Percentiles rank a stretch among this genome's conserved stretches.
These are phyloP conservation scores for Charina bottae DNA, from an alignment of 2,113 vertebrate genomes.

Conservation along the genomic window DNA sequence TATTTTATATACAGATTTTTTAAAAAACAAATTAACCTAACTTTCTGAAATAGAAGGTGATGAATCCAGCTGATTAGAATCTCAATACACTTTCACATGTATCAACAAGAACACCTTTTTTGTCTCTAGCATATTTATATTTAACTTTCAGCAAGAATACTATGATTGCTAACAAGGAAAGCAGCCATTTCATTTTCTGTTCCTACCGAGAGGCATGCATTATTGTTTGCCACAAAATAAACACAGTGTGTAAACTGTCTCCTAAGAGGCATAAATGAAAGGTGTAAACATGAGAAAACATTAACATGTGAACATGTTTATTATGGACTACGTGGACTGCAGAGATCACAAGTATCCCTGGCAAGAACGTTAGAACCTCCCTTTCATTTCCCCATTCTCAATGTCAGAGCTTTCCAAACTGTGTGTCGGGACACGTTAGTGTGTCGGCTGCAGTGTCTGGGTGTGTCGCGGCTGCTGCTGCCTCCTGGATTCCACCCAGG, in stretches of 20 bases:
- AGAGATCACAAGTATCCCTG: background rate
- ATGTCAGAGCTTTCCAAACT: too few relatives aligned
- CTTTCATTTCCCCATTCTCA: background rate
- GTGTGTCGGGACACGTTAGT: too few relatives aligned
- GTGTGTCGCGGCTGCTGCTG: too few relatives aligned
- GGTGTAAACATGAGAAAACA: background rate
- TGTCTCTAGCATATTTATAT: slow-evolving; percentile 17
- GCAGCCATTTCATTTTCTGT: background rate
- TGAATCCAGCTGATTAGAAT: background rate
- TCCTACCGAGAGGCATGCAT: background rate
- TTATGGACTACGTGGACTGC: background rate
- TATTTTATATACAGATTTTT: background rate
- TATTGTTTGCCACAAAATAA: background rate
- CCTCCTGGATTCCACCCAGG: too few relatives aligned
- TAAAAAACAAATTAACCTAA: background rate
- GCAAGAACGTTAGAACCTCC: background rate
- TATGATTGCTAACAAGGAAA: background rate
- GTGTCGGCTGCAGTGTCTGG: too few relatives aligned
- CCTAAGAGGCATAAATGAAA: background rate
- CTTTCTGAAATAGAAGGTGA: background rate
- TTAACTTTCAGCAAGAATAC: background rate
- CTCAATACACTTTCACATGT: slow-evolving; percentile 17
- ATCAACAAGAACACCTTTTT: slow-evolving; percentile 4
- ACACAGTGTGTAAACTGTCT: background rate
- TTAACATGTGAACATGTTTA: background rate